Conservation (phyloP, 2,888 invertebrate genomes). For the Agapostemon virescens region DNA sequence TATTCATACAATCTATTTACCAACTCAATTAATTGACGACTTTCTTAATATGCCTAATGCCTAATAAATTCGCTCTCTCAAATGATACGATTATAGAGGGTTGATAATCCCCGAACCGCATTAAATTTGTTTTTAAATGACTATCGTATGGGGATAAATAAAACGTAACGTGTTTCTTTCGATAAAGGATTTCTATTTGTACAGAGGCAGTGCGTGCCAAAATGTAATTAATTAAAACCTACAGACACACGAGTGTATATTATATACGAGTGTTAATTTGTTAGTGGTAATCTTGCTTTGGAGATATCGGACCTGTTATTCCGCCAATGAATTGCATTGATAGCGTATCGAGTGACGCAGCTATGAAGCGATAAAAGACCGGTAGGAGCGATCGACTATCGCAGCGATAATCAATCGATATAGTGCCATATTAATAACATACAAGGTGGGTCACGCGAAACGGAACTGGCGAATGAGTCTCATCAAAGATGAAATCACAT, state of each 20-base stretch:
- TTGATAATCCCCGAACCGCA: neutral
- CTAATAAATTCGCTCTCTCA: neutral
- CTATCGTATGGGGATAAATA: neutral
- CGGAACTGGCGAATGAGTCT: neutral
- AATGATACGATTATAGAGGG: neutral
- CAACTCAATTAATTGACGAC: neutral
- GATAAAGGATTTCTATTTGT: neutral
- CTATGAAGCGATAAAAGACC: neutral
- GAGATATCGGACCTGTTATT: constrained; percentile 8
- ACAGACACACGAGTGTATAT: neutral
- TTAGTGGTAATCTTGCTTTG: neutral
- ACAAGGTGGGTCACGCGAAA: neutral
- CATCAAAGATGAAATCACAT: neutral
- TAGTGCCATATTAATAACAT: neutral
- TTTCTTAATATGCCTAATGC: neutral
- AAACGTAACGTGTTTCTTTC: neutral
- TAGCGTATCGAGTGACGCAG: constrained; percentile 11
- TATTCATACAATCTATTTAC: too few species aligned
- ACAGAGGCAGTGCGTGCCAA: neutral
- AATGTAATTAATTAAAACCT: neutral
- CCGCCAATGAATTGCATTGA: constrained; percentile 1
- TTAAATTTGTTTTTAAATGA: neutral
- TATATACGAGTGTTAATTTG: neutral
- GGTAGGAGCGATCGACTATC: neutral
- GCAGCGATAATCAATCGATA: constrained; percentile 2